Conservation (phyloP, 1,140 invertebrate species). For the Achroia grisella region DNA sequence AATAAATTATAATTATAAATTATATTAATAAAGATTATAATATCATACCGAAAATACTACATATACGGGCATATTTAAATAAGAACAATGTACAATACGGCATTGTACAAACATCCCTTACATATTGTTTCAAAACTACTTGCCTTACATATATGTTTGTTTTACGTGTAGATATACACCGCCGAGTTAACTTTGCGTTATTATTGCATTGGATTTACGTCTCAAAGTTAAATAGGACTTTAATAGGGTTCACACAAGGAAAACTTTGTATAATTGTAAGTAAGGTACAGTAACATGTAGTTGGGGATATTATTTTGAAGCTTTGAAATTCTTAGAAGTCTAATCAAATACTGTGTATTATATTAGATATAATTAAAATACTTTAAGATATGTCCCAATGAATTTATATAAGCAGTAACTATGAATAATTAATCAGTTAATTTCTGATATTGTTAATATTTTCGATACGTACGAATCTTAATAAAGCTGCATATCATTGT, state of each 20-base stretch:
- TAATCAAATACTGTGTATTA: too few species aligned
- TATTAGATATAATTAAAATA: too few species aligned
- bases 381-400: too few species aligned
- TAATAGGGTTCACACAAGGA: not conserved
- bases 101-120: not conserved
- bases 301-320: not conserved
- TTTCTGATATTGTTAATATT: too few species aligned
- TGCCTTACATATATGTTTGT: not conserved
- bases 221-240: not conserved
- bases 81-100: not conserved
- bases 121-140: too few species aligned
- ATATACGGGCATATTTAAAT: not conserved
- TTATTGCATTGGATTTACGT: not conserved
- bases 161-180: not conserved
- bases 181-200: not conserved
- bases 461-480: too few species aligned
- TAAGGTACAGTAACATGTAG: not conserved
- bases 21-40: too few species aligned
- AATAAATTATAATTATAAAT: too few species aligned
- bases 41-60: not conserved
- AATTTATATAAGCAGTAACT: too few species aligned
- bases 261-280: conserved; percentile 4
- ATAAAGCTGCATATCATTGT: too few species aligned
- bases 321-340: not conserved
- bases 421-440: too few species aligned